phyloP scores from a whole-genome alignment of 2,113 vertebrate species.

The Macquaria australasica region DNA sequence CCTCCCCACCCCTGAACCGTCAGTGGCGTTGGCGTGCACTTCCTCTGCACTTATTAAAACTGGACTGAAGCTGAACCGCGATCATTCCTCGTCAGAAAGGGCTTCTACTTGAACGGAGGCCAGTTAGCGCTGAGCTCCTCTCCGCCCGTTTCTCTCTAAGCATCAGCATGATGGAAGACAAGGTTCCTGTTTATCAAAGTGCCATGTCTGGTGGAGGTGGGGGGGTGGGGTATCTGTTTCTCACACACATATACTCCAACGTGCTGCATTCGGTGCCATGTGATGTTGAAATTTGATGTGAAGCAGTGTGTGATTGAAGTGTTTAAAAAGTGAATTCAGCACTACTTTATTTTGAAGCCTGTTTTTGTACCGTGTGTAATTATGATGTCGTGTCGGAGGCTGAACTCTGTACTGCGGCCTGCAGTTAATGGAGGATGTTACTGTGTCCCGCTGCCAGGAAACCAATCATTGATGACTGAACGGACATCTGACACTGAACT shows the following conservation, averaged over 20 bases:
- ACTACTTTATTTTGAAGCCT: conserved; percentile 52
- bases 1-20: conserved; percentile 12
- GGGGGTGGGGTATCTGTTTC: conserved; percentile 1
- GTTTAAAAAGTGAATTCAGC: conserved; percentile 72
- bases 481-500: conserved; percentile 27
- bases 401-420: not conserved
- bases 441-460: not conserved
- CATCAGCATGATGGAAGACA: conserved; percentile 12
- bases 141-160: conserved; percentile 29
- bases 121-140: conserved; percentile 38
- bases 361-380: conserved; percentile 57
- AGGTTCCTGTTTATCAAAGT: conserved; percentile 60
- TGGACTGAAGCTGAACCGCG: conserved; percentile 57
- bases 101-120: conserved; percentile 74
- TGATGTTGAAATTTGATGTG: conserved; percentile 63
- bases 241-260: conserved; percentile 56
- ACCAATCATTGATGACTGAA: conserved; percentile 10
- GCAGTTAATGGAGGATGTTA: not conserved
- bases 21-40: conserved; percentile 50
- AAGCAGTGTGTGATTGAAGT: conserved; percentile 73
- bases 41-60: conserved; percentile 69
- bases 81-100: conserved; percentile 79
- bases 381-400: not conserved
- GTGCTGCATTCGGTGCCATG: conserved; percentile 68
- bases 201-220: conserved; percentile 45